Percentiles rank a stretch among this genome's conserved stretches.
Conservation (phyloP, 2,797 vertebrate genomes). For the Tachyglossus aculeatus region DNA sequence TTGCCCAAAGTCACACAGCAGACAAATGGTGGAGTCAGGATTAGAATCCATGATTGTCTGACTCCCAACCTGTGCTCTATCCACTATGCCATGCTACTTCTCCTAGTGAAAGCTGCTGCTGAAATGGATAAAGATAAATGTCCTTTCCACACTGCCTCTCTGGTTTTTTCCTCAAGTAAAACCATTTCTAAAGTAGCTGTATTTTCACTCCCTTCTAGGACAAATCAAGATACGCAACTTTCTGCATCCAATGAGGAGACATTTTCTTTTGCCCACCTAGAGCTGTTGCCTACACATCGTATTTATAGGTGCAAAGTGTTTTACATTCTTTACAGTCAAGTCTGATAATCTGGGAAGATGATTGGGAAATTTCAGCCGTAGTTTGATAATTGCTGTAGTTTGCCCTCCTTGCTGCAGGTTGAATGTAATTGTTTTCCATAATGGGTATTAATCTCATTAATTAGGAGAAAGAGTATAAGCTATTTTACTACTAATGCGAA, state of each 20-base stretch:
- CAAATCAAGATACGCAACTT: too few relatives aligned
- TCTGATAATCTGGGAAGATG: accelerated
- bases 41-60: too few relatives aligned
- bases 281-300: too few relatives aligned
- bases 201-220: accelerated
- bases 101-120: too few relatives aligned
- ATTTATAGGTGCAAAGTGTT: accelerated
- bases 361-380: neutral
- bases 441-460: neutral
- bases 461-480: neutral
- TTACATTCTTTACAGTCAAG: neutral
- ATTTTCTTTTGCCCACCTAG: too few relatives aligned
- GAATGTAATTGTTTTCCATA: neutral
- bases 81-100: too few relatives aligned
- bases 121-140: too few relatives aligned
- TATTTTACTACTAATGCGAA: neutral
- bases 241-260: too few relatives aligned
- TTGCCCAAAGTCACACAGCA: too few relatives aligned
- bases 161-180: neutral
- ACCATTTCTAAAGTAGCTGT: accelerated
- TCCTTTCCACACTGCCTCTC: too few relatives aligned
- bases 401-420: neutral
- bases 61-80: too few relatives aligned
- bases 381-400: accelerated
- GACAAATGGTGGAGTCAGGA: too few relatives aligned